A percentile compares a stretch with the other conserved stretches of the same genome.
Evolutionary conservation across 2,113 vertebrate species (phyloP).

Genomic region (Boleophthalmus pectinirostris): DNA sequence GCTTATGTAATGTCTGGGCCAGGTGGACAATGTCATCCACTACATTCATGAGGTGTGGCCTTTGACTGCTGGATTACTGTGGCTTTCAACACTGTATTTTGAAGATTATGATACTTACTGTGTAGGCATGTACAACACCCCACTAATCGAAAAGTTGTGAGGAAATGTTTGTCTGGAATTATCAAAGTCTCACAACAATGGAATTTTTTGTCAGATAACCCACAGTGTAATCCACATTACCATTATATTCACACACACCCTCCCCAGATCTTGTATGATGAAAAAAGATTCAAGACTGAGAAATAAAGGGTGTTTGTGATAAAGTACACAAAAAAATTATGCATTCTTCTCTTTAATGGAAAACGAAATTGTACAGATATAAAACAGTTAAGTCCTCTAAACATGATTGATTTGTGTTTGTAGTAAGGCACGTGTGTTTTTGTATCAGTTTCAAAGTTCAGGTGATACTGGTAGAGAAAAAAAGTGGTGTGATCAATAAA

Average conservation of each 20-base stretch:
- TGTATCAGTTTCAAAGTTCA: conserved; percentile 30
- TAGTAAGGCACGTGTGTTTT: conserved; percentile 20
- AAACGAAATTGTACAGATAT: conserved; percentile 12
- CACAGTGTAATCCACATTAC: neutral
- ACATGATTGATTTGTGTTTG: conserved; percentile 5
- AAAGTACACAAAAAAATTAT: neutral
- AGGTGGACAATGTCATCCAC: conserved; percentile 43
- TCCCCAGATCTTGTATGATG: conserved; percentile 1
- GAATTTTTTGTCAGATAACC: neutral
- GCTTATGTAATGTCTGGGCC: conserved; percentile 20
- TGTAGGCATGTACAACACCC: conserved; percentile 32
- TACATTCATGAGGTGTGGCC: conserved; percentile 47
- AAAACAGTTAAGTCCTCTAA: conserved; percentile 1
- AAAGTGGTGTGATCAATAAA: neutral
- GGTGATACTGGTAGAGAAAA: conserved; percentile 16
- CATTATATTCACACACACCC: neutral
- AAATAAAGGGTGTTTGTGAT: neutral
- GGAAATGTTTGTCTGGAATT: conserved; percentile 41
- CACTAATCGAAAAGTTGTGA: conserved; percentile 7
- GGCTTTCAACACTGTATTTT: conserved; percentile 55
- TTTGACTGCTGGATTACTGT: conserved; percentile 38
- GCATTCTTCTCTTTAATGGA: neutral
- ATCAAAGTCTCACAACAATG: conserved; percentile 6
- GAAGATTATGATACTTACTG: conserved; percentile 46
- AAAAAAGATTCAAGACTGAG: neutral